Conservation (phyloP, 2,888 invertebrate species). For the Desoria tigrina region DNA sequence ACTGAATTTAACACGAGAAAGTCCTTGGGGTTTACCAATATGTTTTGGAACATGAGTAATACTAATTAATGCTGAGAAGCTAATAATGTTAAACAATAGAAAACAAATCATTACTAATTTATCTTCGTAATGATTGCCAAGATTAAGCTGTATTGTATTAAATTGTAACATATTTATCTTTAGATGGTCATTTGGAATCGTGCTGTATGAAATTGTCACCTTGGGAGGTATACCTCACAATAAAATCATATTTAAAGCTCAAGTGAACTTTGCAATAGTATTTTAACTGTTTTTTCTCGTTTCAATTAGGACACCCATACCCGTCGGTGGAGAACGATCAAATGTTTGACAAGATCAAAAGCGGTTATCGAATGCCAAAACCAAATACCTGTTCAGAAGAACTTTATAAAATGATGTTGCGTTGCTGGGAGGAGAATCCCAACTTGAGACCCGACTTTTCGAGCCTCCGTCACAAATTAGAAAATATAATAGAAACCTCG, state of each 20-base stretch:
- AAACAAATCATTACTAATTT: no score
- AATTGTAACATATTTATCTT: no score
- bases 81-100: no score
- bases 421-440: constrained; percentile 46
- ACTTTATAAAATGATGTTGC: constrained; percentile 46
- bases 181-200: constrained; percentile 47
- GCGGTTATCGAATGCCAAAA: constrained; percentile 46
- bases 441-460: constrained; percentile 46
- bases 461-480: constrained; percentile 35
- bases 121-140: no score
- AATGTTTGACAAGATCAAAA: constrained; percentile 44
- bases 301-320: constrained; percentile 28
- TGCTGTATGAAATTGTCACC: constrained; percentile 49
- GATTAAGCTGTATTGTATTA: no score
- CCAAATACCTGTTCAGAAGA: constrained; percentile 45
- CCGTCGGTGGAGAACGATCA: constrained; percentile 36
- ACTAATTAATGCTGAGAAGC: no score
- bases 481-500: constrained; percentile 45
- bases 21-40: no score
- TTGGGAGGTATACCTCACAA: constrained; percentile 40
- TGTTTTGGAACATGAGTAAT: no score
- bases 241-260: background rate
- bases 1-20: no score
- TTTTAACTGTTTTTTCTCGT: background rate
- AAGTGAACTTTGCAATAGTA: background rate